phyloP scores from a whole-genome alignment of 2,113 vertebrate species.

The Gymnarchus niloticus region DNA sequence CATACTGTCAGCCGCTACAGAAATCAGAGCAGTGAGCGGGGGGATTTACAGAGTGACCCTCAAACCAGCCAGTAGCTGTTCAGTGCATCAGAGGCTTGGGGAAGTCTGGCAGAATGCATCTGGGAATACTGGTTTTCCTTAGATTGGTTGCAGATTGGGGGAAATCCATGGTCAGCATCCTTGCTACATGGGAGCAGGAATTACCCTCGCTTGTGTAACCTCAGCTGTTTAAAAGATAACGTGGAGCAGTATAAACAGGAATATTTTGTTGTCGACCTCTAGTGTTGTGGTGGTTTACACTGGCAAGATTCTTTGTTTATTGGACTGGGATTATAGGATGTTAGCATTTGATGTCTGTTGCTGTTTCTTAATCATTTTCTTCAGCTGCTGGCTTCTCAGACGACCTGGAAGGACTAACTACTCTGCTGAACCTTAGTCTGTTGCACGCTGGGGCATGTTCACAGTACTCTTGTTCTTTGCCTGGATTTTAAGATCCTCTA shows the following conservation, averaged over 20 bases:
- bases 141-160: no score
- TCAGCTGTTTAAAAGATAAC: neutral
- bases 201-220: neutral
- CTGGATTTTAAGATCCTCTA: neutral
- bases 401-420: neutral
- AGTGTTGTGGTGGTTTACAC: neutral
- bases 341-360: neutral
- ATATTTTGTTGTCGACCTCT: neutral
- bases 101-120: neutral
- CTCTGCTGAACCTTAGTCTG: neutral
- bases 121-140: neutral
- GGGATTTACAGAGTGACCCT: neutral
- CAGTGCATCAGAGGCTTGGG: neutral
- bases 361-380: neutral
- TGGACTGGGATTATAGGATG: neutral
- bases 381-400: neutral
- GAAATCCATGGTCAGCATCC: neutral
- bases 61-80: neutral
- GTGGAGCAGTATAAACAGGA: neutral
- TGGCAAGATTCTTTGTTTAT: slow-evolving; percentile 3
- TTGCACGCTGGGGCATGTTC: neutral
- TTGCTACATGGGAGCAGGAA: neutral
- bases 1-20: neutral
- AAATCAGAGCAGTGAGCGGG: neutral
- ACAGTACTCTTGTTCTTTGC: neutral